These are phyloP conservation scores for Cavia aperea DNA, from an alignment of 2,113 vertebrate genomes.

Conservation along the genomic window DNA sequence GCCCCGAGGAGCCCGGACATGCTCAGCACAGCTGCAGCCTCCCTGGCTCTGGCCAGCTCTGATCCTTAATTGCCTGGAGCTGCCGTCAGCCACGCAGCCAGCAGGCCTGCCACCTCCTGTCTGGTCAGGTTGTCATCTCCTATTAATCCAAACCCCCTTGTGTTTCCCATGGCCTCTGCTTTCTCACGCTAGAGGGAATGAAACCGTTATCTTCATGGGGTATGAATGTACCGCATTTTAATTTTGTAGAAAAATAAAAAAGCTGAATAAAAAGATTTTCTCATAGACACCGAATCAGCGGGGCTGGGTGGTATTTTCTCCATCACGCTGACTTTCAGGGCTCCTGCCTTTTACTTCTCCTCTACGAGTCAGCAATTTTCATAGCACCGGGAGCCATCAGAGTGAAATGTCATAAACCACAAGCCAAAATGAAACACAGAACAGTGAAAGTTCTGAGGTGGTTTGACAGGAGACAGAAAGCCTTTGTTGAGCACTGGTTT, in stretches of 20 bases:
- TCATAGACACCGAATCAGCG: constrained; percentile 45
- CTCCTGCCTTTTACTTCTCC: not conserved
- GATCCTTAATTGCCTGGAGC: constrained; percentile 80
- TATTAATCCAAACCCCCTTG: constrained; percentile 75
- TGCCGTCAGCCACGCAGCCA: constrained; percentile 72
- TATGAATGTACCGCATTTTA: constrained; percentile 68
- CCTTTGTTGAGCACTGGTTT: not conserved
- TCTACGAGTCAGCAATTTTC: not conserved
- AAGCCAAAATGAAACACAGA: not conserved
- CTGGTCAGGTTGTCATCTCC: constrained; percentile 78
- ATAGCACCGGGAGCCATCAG: not conserved
- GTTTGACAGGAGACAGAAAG: not conserved
- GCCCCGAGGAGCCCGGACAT: constrained; percentile 48
- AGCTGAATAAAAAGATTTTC: constrained; percentile 47
- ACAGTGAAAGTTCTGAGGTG: not conserved
- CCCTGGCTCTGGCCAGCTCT: constrained; percentile 74
- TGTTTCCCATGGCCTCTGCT: constrained; percentile 66
- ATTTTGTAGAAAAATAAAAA: constrained; percentile 58
- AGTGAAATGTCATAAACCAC: not conserved
- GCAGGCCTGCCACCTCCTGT: constrained; percentile 77
- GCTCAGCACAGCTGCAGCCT: constrained; percentile 53
- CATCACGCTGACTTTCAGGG: constrained; percentile 12
- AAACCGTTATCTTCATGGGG: constrained; percentile 72
- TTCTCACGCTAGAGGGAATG: constrained; percentile 66
- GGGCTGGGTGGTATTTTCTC: constrained; percentile 14